Percentiles rank a stretch among this genome's conserved stretches.
These are phyloP conservation scores for Malurus cyaneus DNA, from an alignment of 2,113 vertebrate species.

Conservation along the genomic window DNA sequence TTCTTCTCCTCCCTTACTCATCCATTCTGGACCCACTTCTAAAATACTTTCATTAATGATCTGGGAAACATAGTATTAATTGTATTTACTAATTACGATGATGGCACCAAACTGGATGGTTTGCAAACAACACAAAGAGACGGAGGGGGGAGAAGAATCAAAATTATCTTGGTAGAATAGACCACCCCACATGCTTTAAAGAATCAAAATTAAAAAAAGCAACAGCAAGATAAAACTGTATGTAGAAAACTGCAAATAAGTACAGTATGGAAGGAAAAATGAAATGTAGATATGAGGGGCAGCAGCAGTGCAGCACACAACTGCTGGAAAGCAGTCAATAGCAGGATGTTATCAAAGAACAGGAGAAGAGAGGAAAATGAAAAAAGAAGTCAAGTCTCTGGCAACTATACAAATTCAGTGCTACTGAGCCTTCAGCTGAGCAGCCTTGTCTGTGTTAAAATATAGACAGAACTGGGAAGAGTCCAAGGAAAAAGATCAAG, in stretches of 20 bases:
- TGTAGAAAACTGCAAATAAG: neutral
- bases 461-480: neutral
- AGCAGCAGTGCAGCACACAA: neutral
- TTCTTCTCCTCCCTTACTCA: neutral
- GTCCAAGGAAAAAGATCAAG: neutral
- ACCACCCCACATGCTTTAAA: neutral
- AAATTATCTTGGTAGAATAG: neutral
- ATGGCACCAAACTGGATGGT: neutral
- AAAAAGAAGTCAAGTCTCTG: neutral
- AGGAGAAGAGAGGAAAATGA: neutral
- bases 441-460: neutral
- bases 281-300: neutral
- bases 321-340: neutral
- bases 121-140: neutral
- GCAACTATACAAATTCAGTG: neutral
- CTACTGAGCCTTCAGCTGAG: neutral
- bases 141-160: neutral
- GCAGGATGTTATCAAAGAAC: neutral
- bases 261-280: neutral
- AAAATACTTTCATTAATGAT: neutral
- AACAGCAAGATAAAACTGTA: neutral
- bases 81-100: neutral
- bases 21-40: neutral
- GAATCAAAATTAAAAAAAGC: neutral
- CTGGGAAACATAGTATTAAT: neutral